phyloP scores from a whole-genome alignment of 2,113 vertebrate species.

The Ceuthmochares aereus region DNA sequence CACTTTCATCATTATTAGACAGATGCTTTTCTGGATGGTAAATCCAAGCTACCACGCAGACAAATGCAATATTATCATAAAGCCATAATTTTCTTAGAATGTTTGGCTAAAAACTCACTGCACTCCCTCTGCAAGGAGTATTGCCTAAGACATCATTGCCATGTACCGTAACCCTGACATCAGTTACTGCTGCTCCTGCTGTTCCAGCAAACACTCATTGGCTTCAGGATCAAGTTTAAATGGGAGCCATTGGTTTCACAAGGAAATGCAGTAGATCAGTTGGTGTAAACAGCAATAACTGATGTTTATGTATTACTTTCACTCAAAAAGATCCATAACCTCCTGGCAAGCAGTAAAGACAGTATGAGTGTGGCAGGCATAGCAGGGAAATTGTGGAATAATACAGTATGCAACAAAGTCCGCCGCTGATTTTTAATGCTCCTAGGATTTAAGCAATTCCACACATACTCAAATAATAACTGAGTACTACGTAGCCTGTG shows the following conservation, averaged over 20 bases:
- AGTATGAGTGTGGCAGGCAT: rapidly evolving
- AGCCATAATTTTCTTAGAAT: neutral
- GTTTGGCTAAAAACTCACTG: neutral
- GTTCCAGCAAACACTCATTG: constrained; percentile 1
- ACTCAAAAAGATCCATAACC: neutral
- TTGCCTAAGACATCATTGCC: neutral
- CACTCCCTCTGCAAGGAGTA: neutral
- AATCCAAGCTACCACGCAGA: neutral
- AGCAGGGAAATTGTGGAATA: neutral
- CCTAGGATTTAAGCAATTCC: neutral
- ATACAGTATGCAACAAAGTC: neutral
- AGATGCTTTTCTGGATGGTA: neutral
- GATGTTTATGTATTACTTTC: neutral
- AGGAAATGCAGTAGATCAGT: neutral
- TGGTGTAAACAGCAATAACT: neutral
- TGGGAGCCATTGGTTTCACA: neutral
- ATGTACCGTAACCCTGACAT: neutral
- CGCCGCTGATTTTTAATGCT: neutral
- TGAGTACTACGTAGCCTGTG: rapidly evolving
- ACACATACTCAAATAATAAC: neutral
- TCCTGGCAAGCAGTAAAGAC: neutral
- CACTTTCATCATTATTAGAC: neutral
- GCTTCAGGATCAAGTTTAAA: neutral
- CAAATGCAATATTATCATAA: rapidly evolving
- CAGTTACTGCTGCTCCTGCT: neutral